A percentile compares a stretch with the other conserved stretches of the same genome.
Conservation (phyloP, 1,140 invertebrate genomes). For the Lasioglossum baleicum region DNA sequence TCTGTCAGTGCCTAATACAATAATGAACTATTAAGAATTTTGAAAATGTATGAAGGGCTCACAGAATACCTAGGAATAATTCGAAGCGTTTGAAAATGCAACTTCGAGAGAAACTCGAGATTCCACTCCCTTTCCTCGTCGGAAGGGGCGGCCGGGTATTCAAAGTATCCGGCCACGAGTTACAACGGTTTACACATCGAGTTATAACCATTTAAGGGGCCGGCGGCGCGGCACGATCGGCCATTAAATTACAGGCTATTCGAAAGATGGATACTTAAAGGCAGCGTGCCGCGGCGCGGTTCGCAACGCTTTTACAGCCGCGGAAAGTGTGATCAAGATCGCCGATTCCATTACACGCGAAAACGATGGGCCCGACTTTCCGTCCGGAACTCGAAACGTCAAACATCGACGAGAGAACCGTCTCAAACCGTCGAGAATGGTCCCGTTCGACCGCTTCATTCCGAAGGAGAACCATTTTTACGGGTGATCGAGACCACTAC, state of each 20-base stretch:
- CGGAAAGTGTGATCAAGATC: slow-evolving; percentile 30
- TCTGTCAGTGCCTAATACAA: too few relatives aligned
- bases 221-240: slow-evolving; percentile 16
- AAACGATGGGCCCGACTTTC: not conserved
- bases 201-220: slow-evolving; percentile 41
- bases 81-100: not conserved
- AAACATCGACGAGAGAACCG: not conserved
- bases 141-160: not conserved
- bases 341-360: slow-evolving; percentile 30
- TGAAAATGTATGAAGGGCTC: too few relatives aligned
- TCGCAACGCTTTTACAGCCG: slow-evolving; percentile 27
- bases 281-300: slow-evolving; percentile 3
- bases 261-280: slow-evolving; percentile 47
- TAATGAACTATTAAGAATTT: too few relatives aligned
- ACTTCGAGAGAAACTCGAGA: not conserved
- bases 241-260: slow-evolving; percentile 42
- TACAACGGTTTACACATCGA: slow-evolving; percentile 38
- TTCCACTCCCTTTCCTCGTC: not conserved
- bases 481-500: not conserved
- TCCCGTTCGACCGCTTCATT: slow-evolving; percentile 23
- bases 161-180: slow-evolving; percentile 30
- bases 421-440: slow-evolving; percentile 13
- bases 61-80: too few relatives aligned
- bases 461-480: slow-evolving; percentile 13
- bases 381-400: not conserved